phyloP scores from a whole-genome alignment of 2,797 vertebrate species.

The Siniperca scherzeri region DNA sequence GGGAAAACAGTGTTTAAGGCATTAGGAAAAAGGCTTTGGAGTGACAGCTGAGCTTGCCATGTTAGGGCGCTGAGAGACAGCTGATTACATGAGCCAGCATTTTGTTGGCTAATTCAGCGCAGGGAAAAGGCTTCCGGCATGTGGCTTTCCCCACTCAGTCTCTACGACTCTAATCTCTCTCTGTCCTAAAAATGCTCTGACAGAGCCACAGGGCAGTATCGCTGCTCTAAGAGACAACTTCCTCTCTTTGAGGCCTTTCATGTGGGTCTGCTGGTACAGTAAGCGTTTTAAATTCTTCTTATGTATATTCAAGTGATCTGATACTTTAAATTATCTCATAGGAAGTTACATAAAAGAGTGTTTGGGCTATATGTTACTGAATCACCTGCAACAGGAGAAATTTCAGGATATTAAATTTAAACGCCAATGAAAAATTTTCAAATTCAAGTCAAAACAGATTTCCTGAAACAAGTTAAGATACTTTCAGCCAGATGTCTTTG shows the following conservation, averaged over 20 bases:
- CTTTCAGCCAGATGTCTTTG: conserved; percentile 4
- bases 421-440: conserved; percentile 32
- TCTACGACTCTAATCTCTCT: conserved; percentile 78
- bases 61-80: conserved; percentile 82
- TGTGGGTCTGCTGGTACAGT: conserved; percentile 52
- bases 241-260: conserved; percentile 64
- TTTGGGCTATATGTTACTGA: conserved; percentile 20
- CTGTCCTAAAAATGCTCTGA: conserved; percentile 60
- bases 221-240: conserved; percentile 56
- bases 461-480: conserved; percentile 30
- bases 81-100: conserved; percentile 82
- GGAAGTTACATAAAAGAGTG: conserved; percentile 25
- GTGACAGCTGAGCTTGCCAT: conserved; percentile 85
- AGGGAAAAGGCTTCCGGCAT: conserved; percentile 84
- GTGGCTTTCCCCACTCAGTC: conserved; percentile 84
- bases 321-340: conserved; percentile 8
- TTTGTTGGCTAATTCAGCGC: conserved; percentile 84
- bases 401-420: conserved; percentile 49
- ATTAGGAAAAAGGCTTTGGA: conserved; percentile 82
- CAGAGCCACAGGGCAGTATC: conserved; percentile 59
- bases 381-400: conserved; percentile 41
- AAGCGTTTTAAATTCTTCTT: conserved; percentile 30
- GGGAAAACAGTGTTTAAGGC: conserved; percentile 87
- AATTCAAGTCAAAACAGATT: conserved; percentile 37
- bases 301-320: conserved; percentile 23